Percentiles rank a stretch among this genome's conserved stretches.
Conservation (phyloP, 1,140 invertebrate genomes). For the Saccostrea echinata region DNA sequence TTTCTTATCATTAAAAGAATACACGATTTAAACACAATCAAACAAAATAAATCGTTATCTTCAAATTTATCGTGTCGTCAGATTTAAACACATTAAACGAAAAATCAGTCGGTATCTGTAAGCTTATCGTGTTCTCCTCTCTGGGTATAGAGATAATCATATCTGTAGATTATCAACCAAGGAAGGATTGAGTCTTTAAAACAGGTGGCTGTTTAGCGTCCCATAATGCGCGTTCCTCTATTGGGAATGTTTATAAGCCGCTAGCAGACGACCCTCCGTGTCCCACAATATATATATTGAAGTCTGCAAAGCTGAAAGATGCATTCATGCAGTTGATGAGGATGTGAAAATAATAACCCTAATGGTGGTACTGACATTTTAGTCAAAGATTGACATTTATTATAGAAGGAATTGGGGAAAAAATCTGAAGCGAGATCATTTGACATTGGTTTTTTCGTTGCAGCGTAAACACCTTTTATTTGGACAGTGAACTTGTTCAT, state of each 20-base stretch:
- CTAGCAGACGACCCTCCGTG: not conserved
- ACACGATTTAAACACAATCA: no score
- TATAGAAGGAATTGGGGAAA: no score
- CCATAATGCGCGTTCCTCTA: not conserved
- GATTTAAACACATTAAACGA: not conserved
- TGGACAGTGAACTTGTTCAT: not conserved
- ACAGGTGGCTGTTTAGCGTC: not conserved
- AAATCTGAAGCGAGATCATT: not conserved
- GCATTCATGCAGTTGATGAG: not conserved
- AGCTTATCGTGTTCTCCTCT: not conserved
- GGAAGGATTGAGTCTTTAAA: not conserved
- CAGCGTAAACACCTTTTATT: not conserved
- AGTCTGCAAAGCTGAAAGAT: not conserved
- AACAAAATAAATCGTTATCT: no score
- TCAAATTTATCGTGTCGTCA: no score
- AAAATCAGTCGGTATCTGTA: not conserved
- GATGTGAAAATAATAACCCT: not conserved
- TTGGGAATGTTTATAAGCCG: not conserved
- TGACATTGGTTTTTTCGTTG: no score
- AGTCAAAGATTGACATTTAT: not conserved
- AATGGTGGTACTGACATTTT: not conserved
- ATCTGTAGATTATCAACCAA: not conserved
- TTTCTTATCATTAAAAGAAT: no score
- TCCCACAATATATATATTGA: not conserved
- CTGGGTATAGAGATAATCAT: not conserved